Percentiles rank a stretch among this genome's conserved stretches.
phyloP scores from a whole-genome alignment of 2,888 invertebrate genomes.

The Salticus scenicus region DNA sequence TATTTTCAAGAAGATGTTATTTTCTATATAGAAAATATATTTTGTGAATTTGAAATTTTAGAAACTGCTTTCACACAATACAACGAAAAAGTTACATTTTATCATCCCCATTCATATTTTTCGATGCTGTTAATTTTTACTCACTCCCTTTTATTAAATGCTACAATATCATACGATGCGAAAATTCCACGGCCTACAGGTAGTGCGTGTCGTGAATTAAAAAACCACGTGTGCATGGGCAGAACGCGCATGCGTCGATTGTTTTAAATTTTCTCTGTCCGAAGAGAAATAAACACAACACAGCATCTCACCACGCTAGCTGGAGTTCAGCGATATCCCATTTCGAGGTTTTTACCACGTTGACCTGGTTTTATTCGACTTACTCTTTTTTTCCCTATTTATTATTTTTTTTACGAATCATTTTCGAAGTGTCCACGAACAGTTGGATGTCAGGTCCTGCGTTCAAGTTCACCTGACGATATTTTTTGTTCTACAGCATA shows the following conservation, averaged over 20 bases:
- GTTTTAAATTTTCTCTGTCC: background rate
- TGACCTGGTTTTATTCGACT: conserved; percentile 1
- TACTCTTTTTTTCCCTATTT: background rate
- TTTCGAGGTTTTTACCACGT: conserved; percentile 9
- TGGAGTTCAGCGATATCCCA: background rate
- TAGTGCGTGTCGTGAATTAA: background rate
- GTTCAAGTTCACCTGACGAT: background rate
- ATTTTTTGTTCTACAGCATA: background rate
- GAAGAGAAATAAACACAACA: background rate
- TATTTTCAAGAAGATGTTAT: too few species aligned
- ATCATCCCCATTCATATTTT: too few species aligned
- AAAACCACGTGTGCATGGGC: conserved; percentile 12
- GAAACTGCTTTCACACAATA: too few species aligned
- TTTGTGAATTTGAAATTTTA: too few species aligned
- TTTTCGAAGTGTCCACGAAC: background rate
- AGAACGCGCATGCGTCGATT: background rate
- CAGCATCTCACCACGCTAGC: background rate
- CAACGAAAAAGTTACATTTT: too few species aligned
- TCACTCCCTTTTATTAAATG: background rate
- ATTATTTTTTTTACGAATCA: background rate
- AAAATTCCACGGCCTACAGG: conserved; percentile 1
- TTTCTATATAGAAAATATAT: too few species aligned
- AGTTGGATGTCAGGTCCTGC: background rate
- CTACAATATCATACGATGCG: background rate
- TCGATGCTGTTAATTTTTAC: background rate